Evolutionary conservation across 2,888 invertebrate species (phyloP), one percentile per base, ranked within the genome.

Genomic region (Rhingia campestris): DNA sequence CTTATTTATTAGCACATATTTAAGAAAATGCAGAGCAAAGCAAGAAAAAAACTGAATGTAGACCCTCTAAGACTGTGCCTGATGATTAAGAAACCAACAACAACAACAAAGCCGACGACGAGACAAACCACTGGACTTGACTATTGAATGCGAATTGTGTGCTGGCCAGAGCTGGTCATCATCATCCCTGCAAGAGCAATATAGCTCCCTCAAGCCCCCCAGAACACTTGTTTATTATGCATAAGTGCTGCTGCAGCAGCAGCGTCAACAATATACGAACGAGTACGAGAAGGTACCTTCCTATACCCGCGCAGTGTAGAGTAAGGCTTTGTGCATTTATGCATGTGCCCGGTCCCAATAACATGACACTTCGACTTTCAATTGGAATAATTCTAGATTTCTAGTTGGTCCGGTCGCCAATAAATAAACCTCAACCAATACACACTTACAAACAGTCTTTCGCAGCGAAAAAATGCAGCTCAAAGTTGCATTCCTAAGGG

Each of bases 311-410:
- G 22, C 3, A 12, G n/a, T 14, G 14, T 30, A 51, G 12, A 49
- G 35, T 51, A 49, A 63, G 75, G 45, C 66, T 75, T 64, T 81
- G 75, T 64, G 64, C 75, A 77, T 72, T 77, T 56, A 61, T 72
- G 72, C 77, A 72, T 67, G 72, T 41, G 43, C 63, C 64, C 22
- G 70, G 66, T 67, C 81, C 77, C 81, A 77, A 82, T 82, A 82
- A 82, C 79, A 84, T 79, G 82, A 84, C 82, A 84, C 82, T 84
- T 79, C 69, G 79, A 74, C 82, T 82, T 79, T 82, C 82, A 79
- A 82, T 82, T 82, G 79, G 47, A 79, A 79, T 74, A 58, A 79
- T 74, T 82, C 64, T 82, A 73, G 82, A 53, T 82, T 79, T 79
- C 79, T 64, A 79, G 79, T 74, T 70, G 74, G 69, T 61, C 79